Base-by-base conservation (phyloP, 2,888 invertebrate genomes). In the Zaprionus lineosus region DNA sequence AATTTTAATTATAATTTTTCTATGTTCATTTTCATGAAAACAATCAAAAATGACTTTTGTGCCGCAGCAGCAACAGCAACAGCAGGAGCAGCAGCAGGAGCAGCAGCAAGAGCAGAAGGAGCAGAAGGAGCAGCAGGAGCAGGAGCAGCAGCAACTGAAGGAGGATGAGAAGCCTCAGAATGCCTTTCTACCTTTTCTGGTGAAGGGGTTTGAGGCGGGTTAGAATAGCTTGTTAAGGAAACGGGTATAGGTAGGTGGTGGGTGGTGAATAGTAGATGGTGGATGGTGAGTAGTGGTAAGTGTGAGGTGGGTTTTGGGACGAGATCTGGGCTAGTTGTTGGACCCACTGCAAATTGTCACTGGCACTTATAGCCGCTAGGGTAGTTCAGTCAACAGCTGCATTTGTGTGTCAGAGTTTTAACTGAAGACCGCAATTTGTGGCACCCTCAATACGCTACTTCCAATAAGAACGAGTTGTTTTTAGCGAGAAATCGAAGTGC, bases 1-100 rank as follows among this genome's bases (percentile, higher is more conserved):
- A 84, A 79, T 82, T 82, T 82, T 83, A 83, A 83, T 83, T 83
- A 83, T 83, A 85, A 83, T 83, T 85, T 83, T 83, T 83, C 82
- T 84, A 83, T 83, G 85, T 77, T 83, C 85, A 83, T 83, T 84
- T 84, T 73, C 81, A 84, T 84, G 79, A 83, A 84, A 83, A 83
- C 82, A 85, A 83, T 83, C 82, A 83, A 79, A 85, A 83, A 83
- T 85, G 70, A 83, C 85, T 84, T 82, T 74, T 81, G 82, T 77
- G 74, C 84, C 66, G 57, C 60, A 60, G 39, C 55, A 61, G 14
- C 59, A 61, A 26, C 62, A 47, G 34, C 33, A 58, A 12, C 44
- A 43, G 11, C 43, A 15, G n/a, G 12, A 5, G 4, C 33, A 33
- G 14, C 33, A 33, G 18, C 12, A 14, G 11, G 5, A 28, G 3